Base-by-base conservation (phyloP, 1,140 invertebrate species). In the Drosophila carrolli region DNA sequence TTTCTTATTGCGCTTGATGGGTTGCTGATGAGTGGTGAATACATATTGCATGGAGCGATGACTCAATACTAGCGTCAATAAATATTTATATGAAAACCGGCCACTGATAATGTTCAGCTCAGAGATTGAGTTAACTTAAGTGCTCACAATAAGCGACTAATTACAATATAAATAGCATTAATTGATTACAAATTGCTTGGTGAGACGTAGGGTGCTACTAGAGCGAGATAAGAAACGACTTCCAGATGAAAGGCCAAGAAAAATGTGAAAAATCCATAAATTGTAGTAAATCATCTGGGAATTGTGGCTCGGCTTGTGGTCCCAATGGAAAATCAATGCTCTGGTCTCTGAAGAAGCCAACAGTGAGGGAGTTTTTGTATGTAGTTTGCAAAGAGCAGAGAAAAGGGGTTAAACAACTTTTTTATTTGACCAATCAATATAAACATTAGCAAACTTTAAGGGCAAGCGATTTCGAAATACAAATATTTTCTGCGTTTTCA, bases 131-230 rank as follows among this genome's bases (percentile, higher is more conserved):
- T 51, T 16, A 43, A 38, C 63, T 43, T 14, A 50, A 70, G 62
- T 71, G 51, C 67, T 19, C 29, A 29, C 37, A 37, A 62, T 44
- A 68, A 53, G 62, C 53, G 57, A 72, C 75, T 82, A 74, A 74
- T 83, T 57, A 66, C 38, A 63, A 78, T 78, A 75, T 70, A 83
- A 66, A 83, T 79, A 65, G 59, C 50, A 65, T 60, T 84, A 83
- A 83, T 82, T 83, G 81, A 68, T 71, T 71, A 84, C 70, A 79
- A 83, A 83, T 84, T 84, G 81, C 81, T 70, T n/a, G n/a, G 14
- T 10, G 47, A 44, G 60, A 44, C 61, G 23, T 35, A 32, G 55
- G 62, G 35, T 37, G 35, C 27, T 32, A 11, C 10, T 23, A 23
- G 13, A 37, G 38, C 19, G 51, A 40, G 67, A 71, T 71, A 71